These are phyloP conservation scores for Drosophila chauvacae DNA, from an alignment of 1,140 invertebrate species.

Conservation along the genomic window DNA sequence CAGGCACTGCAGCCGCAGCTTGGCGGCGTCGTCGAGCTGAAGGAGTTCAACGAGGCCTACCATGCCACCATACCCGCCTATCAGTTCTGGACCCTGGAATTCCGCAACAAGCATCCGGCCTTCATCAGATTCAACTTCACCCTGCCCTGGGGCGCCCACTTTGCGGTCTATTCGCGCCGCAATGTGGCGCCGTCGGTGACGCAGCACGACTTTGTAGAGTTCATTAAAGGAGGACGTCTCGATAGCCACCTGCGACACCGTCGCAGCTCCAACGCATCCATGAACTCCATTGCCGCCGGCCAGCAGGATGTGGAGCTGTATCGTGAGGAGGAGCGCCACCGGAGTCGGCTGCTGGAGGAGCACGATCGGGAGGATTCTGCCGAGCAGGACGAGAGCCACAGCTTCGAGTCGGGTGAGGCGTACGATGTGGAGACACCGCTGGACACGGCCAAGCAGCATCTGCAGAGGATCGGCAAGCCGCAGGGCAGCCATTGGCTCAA, in stretches of 20 bases:
- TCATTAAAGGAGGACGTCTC: constrained; percentile 92
- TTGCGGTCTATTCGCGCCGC: constrained; percentile 96
- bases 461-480: constrained; percentile 33
- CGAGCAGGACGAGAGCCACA: constrained; percentile 39
- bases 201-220: constrained; percentile 97
- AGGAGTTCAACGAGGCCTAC: constrained; percentile 92
- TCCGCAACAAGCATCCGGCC: constrained; percentile 93
- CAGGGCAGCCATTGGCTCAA: constrained; percentile 31
- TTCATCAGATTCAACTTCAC: constrained; percentile 96
- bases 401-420: constrained; percentile 50
- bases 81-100: constrained; percentile 96
- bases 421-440: constrained; percentile 68
- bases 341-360: neutral
- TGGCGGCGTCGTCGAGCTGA: constrained; percentile 90
- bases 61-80: constrained; percentile 93
- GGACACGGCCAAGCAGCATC: constrained; percentile 62
- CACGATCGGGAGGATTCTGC: constrained; percentile 25
- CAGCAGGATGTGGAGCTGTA: constrained; percentile 38
- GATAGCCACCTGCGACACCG: constrained; percentile 87
- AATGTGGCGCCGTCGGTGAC: constrained; percentile 97
- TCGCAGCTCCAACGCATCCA: constrained; percentile 47
- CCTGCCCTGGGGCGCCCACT: constrained; percentile 94
- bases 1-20: constrained; percentile 86
- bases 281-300: neutral
- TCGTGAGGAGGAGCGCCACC: constrained; percentile 23